Percentiles rank a stretch among this genome's conserved stretches.
phyloP scores from a whole-genome alignment of 30 jellyfish, hydroid and myxozoan genomes.

The Chironex yamaguchii region DNA sequence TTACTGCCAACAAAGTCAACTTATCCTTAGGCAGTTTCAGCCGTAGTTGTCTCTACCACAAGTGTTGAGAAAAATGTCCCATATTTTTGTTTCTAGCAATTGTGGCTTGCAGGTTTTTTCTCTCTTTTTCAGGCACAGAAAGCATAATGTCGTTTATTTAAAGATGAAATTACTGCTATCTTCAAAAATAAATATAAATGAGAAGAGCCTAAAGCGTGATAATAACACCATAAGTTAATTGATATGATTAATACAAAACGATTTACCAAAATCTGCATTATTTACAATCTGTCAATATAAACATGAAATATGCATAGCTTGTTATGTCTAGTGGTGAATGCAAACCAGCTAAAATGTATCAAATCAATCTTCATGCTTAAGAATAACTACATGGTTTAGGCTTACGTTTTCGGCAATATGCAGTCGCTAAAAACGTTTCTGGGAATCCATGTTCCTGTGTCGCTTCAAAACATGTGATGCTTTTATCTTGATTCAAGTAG shows the following conservation, averaged over 20 bases:
- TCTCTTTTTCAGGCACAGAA: neutral
- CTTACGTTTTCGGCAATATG: neutral
- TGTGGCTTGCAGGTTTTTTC: neutral
- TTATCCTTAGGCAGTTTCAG: neutral
- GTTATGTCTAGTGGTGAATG: neutral
- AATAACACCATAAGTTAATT: neutral
- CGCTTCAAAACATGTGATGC: neutral
- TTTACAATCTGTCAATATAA: neutral
- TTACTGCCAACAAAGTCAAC: neutral
- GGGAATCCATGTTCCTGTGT: neutral
- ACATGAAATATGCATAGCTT: too few species aligned
- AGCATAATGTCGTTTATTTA: too few species aligned
- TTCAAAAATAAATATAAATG: neutral
- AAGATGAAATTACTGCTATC: too few species aligned
- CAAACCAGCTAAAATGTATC: neutral
- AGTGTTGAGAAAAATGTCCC: neutral
- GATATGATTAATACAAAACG: neutral
- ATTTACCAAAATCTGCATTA: neutral
- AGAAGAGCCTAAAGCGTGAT: neutral
- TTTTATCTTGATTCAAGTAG: neutral
- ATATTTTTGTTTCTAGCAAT: neutral
- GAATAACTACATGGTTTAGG: neutral
- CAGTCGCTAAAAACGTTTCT: neutral
- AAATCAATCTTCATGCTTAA: neutral
- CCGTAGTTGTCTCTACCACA: neutral